Conservation (phyloP, 2,888 invertebrate genomes). For the Caenorhabditis macrosperma region DNA sequence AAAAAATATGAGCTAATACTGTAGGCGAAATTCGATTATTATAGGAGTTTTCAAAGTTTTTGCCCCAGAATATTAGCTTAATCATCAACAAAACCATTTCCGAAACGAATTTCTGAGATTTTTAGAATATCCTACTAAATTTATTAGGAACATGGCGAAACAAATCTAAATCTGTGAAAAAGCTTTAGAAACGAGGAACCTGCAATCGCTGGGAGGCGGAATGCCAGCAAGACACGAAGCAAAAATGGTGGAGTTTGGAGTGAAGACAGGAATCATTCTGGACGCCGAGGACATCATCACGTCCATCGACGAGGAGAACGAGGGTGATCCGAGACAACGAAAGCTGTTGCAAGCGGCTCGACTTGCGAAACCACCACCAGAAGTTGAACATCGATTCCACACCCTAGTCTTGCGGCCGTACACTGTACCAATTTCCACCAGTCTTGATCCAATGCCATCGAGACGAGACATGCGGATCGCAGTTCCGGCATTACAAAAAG, state of each 20-base stretch:
- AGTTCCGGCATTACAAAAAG: conserved; percentile 15
- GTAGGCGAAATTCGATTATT: too few relatives aligned
- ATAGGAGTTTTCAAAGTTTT: not conserved
- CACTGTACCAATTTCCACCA: conserved; percentile 22
- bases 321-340: conserved; percentile 23
- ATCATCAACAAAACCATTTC: too few relatives aligned
- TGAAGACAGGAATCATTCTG: not conserved
- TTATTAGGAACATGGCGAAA: too few relatives aligned
- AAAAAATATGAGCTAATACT: too few relatives aligned
- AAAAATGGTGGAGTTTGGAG: conserved; percentile 23
- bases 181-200: conserved; percentile 21
- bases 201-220: conserved; percentile 14
- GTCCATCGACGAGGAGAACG: conserved; percentile 1
- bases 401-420: conserved; percentile 31
- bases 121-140: too few relatives aligned
- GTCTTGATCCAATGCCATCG: not conserved
- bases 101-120: too few relatives aligned
- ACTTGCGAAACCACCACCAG: not conserved
- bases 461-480: conserved; percentile 28
- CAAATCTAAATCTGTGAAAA: not conserved
- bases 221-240: conserved; percentile 28
- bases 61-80: too few relatives aligned
- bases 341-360: not conserved
- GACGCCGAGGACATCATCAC: conserved; percentile 31
- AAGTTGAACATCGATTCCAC: conserved; percentile 17